These are phyloP conservation scores for Hanleya hanleyi DNA, from an alignment of 2,888 invertebrate species.

Conservation along the genomic window DNA sequence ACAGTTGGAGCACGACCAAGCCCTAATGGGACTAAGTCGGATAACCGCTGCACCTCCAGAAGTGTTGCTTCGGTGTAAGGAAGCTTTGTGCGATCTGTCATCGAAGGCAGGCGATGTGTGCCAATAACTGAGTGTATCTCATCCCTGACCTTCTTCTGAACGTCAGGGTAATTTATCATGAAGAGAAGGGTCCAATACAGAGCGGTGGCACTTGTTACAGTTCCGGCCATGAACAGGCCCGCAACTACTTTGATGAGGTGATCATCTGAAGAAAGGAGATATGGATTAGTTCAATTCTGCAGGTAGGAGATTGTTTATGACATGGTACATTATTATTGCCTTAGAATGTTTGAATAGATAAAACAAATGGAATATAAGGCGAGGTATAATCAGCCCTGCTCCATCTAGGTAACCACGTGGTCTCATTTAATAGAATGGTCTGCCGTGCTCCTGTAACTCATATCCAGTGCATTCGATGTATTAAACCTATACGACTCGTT, in stretches of 20 bases:
- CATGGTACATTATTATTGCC: too few relatives aligned
- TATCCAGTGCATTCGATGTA: too few relatives aligned
- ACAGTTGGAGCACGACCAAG: slow-evolving; percentile 13
- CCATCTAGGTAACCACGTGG: too few relatives aligned
- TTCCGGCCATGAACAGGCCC: slow-evolving; percentile 37
- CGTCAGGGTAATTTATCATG: slow-evolving; percentile 28
- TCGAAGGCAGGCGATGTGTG: slow-evolving; percentile 21
- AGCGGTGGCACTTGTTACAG: slow-evolving; percentile 37
- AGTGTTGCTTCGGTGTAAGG: slow-evolving; percentile 15
- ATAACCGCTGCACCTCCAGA: slow-evolving; percentile 20
- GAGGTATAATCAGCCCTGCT: too few relatives aligned
- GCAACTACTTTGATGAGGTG: slow-evolving; percentile 39
- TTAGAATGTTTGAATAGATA: too few relatives aligned
- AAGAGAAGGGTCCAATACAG: slow-evolving; percentile 34
- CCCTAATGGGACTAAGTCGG: slow-evolving; percentile 18
- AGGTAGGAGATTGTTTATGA: too few relatives aligned
- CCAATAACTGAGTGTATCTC: slow-evolving; percentile 73
- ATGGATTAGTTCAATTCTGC: too few relatives aligned
- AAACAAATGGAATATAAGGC: too few relatives aligned
- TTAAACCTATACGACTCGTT: too few relatives aligned
- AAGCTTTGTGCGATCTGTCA: slow-evolving; percentile 17
- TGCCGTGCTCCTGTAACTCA: too few relatives aligned
- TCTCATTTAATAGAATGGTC: too few relatives aligned
- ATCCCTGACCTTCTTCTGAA: slow-evolving; percentile 40
- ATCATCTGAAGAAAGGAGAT: slow-evolving; percentile 40